These are phyloP conservation scores for Aphis gossypii DNA, from an alignment of 1,140 invertebrate genomes.

Conservation along the genomic window DNA sequence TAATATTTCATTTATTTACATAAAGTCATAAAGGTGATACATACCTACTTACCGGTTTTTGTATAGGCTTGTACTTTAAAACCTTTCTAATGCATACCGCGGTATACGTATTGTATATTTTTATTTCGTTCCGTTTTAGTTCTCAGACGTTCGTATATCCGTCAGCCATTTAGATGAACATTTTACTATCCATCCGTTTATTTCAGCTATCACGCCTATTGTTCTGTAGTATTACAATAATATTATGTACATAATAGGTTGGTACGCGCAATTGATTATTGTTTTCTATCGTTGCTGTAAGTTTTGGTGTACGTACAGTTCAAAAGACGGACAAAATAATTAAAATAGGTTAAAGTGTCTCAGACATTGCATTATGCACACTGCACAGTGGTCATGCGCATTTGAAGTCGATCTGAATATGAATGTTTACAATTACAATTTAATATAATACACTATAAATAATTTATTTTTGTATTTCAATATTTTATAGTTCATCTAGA, in stretches of 20 bases:
- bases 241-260: background rate
- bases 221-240: background rate
- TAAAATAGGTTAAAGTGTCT: background rate
- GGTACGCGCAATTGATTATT: background rate
- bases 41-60: background rate
- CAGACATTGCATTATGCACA: background rate
- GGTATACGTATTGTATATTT: background rate
- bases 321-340: background rate
- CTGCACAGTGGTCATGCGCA: background rate
- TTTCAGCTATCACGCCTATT: conserved; percentile 4
- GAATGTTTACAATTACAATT: background rate
- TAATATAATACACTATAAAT: background rate
- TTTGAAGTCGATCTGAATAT: background rate
- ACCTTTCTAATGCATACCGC: background rate
- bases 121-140: background rate
- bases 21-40: background rate
- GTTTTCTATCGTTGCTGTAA: background rate
- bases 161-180: background rate
- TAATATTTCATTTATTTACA: background rate
- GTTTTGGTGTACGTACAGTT: background rate
- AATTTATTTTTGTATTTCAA: background rate
- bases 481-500: background rate
- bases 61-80: background rate
- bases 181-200: background rate
- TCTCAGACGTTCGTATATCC: background rate